Evolutionary conservation across 2,888 invertebrate genomes (phyloP), one percentile per base, ranked within the genome.

Genomic region (Amphiduros pacificus): DNA sequence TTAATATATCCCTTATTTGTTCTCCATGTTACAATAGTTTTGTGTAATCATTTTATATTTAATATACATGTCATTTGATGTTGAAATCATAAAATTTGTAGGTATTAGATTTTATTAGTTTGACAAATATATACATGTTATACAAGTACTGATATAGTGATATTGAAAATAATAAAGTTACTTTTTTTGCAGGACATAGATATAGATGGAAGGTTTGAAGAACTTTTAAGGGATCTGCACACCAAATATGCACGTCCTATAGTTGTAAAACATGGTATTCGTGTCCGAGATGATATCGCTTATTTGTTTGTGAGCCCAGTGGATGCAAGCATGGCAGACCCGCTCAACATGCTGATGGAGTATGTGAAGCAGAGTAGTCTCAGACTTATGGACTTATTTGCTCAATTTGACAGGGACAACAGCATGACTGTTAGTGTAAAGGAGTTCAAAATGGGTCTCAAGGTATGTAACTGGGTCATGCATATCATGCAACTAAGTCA

Each of bases 321-420:
- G 11, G 17, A 40, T 2, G 48, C 56, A 22, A 31, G 22, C n/a
- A 49, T 56, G 28, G 56, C 41, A 2, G 56, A 56, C 31, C 56
- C 56, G 1, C 26, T 26, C 1, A n/a, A 11, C 49, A 24, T 56
- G 2, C 49, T 56, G 5, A 41, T 44, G 32, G 36, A 5, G 20
- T 49, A 56, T 22, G 56, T 44, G 29, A 44, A 49, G 49, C 9
- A 31, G 9, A 22, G 20, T 6, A 44, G 56, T 26, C 28, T 56
- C 22, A 26, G 56, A 1, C 56, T 56, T 27, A 48, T 49, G 17
- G 56, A 56, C 56, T 29, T 56, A 20, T 56, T 56, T 27, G 41
- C 56, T 24, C 44, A 49, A 24, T 29, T 56, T 24, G 56, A 56
- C 32, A 26, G 32, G 5, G 56, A 56, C 29, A 56, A 49, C 29